Evolutionary conservation across 2,888 invertebrate species (phyloP).

Genomic region (Cactoblastis cactorum): DNA sequence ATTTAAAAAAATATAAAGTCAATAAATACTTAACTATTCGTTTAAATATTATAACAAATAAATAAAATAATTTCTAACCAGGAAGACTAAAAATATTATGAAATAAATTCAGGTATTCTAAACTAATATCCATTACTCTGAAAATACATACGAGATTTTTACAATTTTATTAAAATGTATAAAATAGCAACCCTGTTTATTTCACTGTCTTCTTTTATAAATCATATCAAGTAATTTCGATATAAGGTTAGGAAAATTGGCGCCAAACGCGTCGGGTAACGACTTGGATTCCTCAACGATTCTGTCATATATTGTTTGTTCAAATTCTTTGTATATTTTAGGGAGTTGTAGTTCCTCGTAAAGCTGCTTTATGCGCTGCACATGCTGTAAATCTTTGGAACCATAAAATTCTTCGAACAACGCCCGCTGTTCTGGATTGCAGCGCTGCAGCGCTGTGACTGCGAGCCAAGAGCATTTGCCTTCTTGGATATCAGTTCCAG

Average conservation of each 20-base stretch:
- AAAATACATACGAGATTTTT: neutral
- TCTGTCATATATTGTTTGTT: conserved; percentile 84
- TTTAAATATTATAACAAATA: no score
- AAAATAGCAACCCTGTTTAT: neutral
- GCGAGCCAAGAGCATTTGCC: conserved; percentile 96
- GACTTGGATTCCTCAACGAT: conserved; percentile 85
- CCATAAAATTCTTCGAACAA: conserved; percentile 83
- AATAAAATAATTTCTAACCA: neutral
- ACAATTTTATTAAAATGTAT: neutral
- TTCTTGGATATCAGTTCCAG: conserved; percentile 92
- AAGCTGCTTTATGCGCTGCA: conserved; percentile 54
- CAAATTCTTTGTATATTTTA: conserved; percentile 82
- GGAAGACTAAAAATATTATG: neutral
- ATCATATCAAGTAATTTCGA: conserved; percentile 84
- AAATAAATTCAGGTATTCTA: neutral
- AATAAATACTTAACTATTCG: no score
- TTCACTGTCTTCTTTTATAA: conserved; percentile 55
- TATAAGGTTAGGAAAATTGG: conserved; percentile 78
- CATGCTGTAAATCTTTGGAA: conserved; percentile 77
- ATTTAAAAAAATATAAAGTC: neutral
- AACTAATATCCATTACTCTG: neutral
- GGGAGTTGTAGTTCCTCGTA: conserved; percentile 82
- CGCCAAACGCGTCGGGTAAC: conserved; percentile 41
- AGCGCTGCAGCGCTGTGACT: conserved; percentile 87
- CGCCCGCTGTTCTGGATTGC: conserved; percentile 80